Evolutionary conservation across 2,888 invertebrate species (phyloP), one percentile per base, ranked within the genome.

Genomic region (Lacanobia wlatinum): DNA sequence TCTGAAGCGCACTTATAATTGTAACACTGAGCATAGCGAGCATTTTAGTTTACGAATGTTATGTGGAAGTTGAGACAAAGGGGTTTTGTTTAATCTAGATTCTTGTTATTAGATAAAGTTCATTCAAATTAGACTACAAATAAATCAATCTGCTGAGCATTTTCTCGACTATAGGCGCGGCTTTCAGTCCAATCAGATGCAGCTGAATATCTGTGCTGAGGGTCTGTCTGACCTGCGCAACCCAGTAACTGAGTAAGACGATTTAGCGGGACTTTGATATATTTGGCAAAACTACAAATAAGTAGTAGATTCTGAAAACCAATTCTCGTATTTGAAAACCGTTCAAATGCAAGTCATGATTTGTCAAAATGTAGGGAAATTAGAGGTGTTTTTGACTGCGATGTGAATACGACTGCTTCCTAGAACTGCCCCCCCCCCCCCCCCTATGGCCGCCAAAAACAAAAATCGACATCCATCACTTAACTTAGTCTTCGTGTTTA

Each of bases 1-100:
- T 72, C 73, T 63, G 58, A 78, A 78, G 63, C 71, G 43, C 38
- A 50, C 59, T 60, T 78, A 34, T 67, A 46, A 73, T 78, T 67
- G 59, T 78, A 63, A 63, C 63, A 50, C 72, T 34, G 43, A 21
- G 40, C 21, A 60, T 78, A 23, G 52, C 50, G 66, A 60, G 21
- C 55, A 66, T 78, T 77, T 65, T 63, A 71, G 58, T 53, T 67
- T 38, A 50, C 16, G 28, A 50, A 77, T 61, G 48, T 46, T 56
- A 40, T 64, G 48, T 46, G 16, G 40, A 50, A 23, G 7, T 52
- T 28, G 16, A 28, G 34, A 62, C 52, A 72, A 34, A n/a, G n/a
- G 23, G 64, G 10, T 34, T 28, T 52, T 43, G 23, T 18, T 55
- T 8, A 38, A 53, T 76, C 16, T 23, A 38, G 34, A 59, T 56